A percentile compares a stretch with the other conserved stretches of the same genome.
Conservation (phyloP, 2,113 vertebrate genomes). For the Hemichromis elongatus region DNA sequence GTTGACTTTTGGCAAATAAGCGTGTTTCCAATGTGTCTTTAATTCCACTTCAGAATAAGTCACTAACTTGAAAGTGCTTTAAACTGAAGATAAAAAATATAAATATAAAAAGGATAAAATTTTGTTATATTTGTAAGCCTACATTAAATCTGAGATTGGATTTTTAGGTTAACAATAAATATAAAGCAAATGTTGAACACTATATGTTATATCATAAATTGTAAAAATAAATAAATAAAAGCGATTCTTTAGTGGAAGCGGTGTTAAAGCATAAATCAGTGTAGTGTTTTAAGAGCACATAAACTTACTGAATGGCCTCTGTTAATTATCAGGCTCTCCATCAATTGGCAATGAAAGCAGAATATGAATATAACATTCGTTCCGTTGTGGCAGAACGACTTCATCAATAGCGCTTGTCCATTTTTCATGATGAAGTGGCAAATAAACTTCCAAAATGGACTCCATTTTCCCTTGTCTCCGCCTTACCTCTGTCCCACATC, state of each 20-base stretch:
- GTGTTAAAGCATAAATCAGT: not conserved
- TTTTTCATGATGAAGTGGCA: constrained; percentile 37
- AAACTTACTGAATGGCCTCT: constrained; percentile 5
- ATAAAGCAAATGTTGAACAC: not conserved
- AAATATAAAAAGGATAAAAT: not conserved
- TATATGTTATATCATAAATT: not conserved
- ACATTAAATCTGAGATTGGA: not conserved
- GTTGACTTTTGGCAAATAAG: not conserved
- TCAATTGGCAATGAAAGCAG: constrained; percentile 1
- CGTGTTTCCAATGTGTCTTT: not conserved
- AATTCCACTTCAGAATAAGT: not conserved
- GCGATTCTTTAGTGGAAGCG: not conserved
- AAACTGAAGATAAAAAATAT: not conserved
- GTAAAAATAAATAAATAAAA: not conserved
- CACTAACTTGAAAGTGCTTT: not conserved
- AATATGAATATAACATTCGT: constrained; percentile 11
- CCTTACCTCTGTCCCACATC: not conserved
- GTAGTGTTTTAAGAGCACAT: not conserved
- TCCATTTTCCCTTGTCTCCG: not conserved
- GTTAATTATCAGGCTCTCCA: constrained; percentile 26
- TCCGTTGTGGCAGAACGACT: not conserved
- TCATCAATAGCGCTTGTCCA: constrained; percentile 27
- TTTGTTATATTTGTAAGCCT: not conserved
- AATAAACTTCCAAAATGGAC: constrained; percentile 42
- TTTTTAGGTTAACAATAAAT: not conserved